phyloP scores from a whole-genome alignment of 2,797 vertebrate genomes.

The Sebastes iracundus region DNA sequence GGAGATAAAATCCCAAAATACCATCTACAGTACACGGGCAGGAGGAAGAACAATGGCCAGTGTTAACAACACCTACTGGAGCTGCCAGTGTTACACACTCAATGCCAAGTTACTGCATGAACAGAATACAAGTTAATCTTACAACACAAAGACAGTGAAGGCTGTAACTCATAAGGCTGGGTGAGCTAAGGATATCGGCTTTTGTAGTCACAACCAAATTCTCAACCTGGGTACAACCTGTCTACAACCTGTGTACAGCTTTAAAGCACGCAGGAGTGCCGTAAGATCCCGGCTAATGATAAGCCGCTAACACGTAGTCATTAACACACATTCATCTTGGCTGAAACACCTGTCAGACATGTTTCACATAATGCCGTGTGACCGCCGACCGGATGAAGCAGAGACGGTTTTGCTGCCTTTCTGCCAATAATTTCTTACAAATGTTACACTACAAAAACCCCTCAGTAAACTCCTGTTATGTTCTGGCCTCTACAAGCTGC shows the following conservation, averaged over 20 bases:
- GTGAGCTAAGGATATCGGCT: neutral
- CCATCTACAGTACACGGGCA: constrained; percentile 34
- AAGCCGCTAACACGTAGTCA: constrained; percentile 6
- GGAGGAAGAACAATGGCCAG: constrained; percentile 56
- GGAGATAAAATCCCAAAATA: constrained; percentile 50
- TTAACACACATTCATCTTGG: constrained; percentile 5
- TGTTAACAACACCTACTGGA: constrained; percentile 40
- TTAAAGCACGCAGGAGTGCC: neutral
- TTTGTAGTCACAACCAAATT: constrained; percentile 6
- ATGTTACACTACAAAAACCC: neutral
- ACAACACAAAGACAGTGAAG: neutral
- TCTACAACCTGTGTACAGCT: neutral
- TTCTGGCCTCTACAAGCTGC: neutral
- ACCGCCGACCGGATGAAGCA: constrained; percentile 1
- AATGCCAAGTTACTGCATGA: constrained; percentile 22
- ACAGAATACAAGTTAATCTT: constrained; percentile 28
- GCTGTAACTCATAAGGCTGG: neutral
- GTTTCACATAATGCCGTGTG: constrained; percentile 16
- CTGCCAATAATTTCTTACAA: constrained; percentile 9
- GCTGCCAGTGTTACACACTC: constrained; percentile 14
- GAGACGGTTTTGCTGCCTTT: neutral
- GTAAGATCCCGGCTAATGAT: constrained; percentile 30
- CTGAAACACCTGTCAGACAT: constrained; percentile 45
- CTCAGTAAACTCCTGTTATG: neutral
- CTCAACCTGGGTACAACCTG: neutral